Base-by-base conservation (phyloP, 2,113 vertebrate genomes). In the Tupaia chinensis region DNA sequence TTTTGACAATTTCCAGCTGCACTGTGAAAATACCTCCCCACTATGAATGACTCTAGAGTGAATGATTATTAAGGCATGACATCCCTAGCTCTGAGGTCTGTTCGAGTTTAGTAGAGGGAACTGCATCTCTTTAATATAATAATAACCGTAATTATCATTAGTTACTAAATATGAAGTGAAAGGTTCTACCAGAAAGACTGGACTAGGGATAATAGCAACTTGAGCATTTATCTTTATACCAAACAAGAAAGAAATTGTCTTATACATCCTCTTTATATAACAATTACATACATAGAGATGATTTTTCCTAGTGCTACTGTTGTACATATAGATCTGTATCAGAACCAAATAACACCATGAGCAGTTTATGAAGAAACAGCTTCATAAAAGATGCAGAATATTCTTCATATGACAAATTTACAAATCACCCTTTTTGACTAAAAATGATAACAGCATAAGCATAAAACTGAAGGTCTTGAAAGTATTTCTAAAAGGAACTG, bases 21-120 rank as follows among this genome's bases (percentile, higher is more conserved):
- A 7, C 11, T 3, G 0, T 0, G 58, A 60, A 80, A 25, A 76
- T 58, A 6, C 1, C 1, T 32, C 20, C 6, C 2, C 32, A n/a
- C 1, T 0, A 29, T 3, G 9, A 44, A 44, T 44, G 44, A 44
- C 9, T 60, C 8, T 14, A 66, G n/a, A 80, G 79, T 29, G 66
- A 80, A 83, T 29, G 66, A 82, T 53, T 12, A 1, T 82, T 27
- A 54, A 25, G 22, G 63, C 70, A 61, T 11, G 10, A 70, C 25
- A 14, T 0, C 0, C 1, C 29, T 44, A 68, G 15, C 20, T 15
- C 7, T 58, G 54, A 76, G 14, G 23, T n/a, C 14, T 60, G 77
- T 22, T 7, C 89, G 27, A 79, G 16, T 65, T 56, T 70, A 19
- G 13, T 58, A 4, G 34, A 83, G 20, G 29, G 32, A 91, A 70